These are phyloP conservation scores for Lacanobia oleracea DNA, from an alignment of 2,888 invertebrate genomes.

Conservation along the genomic window DNA sequence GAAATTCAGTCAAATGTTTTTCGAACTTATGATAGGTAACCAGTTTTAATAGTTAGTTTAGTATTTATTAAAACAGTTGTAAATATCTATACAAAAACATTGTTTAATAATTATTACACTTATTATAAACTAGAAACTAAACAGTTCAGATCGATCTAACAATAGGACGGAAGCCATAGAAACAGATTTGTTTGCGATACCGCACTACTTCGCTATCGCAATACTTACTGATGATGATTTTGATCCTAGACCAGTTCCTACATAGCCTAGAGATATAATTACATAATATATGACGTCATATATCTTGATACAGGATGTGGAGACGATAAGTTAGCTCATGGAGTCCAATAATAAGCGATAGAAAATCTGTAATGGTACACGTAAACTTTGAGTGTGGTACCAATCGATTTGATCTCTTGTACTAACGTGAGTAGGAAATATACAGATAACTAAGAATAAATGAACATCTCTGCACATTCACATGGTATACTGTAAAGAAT, in stretches of 20 bases:
- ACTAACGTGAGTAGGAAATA: constrained; percentile 19
- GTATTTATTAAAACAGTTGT: too few species aligned
- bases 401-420: constrained; percentile 37
- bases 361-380: constrained; percentile 30
- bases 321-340: constrained; percentile 39
- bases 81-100: too few species aligned
- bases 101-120: background rate
- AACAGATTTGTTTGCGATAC: constrained; percentile 30
- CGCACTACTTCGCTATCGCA: constrained; percentile 5
- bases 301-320: constrained; percentile 34
- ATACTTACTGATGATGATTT: constrained; percentile 37
- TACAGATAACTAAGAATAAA: background rate
- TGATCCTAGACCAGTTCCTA: constrained; percentile 38
- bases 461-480: too few species aligned
- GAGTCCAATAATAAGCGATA: constrained; percentile 23
- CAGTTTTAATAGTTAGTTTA: too few species aligned
- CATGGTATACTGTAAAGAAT: too few species aligned
- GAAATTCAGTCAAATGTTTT: too few species aligned
- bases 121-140: background rate
- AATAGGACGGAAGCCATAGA: constrained; percentile 49
- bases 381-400: constrained; percentile 19
- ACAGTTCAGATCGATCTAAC: constrained; percentile 33
- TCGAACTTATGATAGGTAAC: too few species aligned
- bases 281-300: constrained; percentile 40
- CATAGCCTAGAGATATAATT: constrained; percentile 44